These are phyloP conservation scores for Augochlora pura DNA, from an alignment of 1,140 invertebrate genomes.

Conservation along the genomic window DNA sequence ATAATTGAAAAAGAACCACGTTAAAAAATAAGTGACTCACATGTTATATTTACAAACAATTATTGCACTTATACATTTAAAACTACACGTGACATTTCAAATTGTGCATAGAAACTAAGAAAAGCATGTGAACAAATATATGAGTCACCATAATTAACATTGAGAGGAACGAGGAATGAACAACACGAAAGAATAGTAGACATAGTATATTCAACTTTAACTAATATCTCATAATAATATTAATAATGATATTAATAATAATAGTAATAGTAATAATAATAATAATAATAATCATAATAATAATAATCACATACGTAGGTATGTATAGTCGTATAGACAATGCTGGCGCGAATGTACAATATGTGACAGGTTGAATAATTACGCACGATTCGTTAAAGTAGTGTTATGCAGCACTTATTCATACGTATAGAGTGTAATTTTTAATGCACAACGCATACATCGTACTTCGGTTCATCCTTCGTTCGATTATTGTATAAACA, in stretches of 20 bases:
- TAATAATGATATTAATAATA: slow-evolving; percentile 48
- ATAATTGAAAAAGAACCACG: too few relatives aligned
- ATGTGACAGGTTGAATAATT: slow-evolving; percentile 67
- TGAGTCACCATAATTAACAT: background rate
- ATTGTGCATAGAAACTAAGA: too few relatives aligned
- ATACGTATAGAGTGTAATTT: slow-evolving; percentile 40
- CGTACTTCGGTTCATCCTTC: slow-evolving; percentile 41
- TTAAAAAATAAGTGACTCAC: too few relatives aligned
- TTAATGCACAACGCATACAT: slow-evolving; percentile 34
- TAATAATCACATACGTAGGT: slow-evolving; percentile 41
- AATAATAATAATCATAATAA: slow-evolving; percentile 49
- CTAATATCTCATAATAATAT: slow-evolving; percentile 61
- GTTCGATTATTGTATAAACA: background rate
- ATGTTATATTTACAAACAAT: too few relatives aligned
- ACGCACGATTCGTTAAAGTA: slow-evolving; percentile 54
- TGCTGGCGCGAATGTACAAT: slow-evolving; percentile 69
- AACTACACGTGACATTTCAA: too few relatives aligned
- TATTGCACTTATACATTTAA: too few relatives aligned
- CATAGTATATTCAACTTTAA: slow-evolving; percentile 70
- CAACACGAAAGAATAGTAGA: slow-evolving; percentile 59
- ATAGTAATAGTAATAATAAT: slow-evolving; percentile 47
- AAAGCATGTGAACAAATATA: too few relatives aligned
- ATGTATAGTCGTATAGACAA: slow-evolving; percentile 57
- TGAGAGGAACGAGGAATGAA: background rate
- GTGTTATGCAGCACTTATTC: slow-evolving; percentile 43